phyloP scores from a whole-genome alignment of 2,888 invertebrate species.

The Seladonia tumulorum region DNA sequence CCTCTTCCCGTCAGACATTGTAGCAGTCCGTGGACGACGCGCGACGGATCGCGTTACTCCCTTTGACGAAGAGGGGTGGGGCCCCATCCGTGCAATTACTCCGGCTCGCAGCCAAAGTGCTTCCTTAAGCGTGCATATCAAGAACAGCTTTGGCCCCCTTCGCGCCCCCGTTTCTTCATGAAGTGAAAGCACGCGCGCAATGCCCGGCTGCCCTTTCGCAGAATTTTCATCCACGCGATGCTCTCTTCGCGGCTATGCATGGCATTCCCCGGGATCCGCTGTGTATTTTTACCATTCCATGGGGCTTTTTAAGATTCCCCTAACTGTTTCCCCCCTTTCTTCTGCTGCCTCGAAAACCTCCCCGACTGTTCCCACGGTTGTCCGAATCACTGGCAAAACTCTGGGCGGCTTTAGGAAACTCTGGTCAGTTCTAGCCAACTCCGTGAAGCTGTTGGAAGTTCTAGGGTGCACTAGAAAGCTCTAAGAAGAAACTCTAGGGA shows the following conservation, averaged over 20 bases:
- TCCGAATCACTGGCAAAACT: not conserved
- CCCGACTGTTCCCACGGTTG: not conserved
- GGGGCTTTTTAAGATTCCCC: not conserved
- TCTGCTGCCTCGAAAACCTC: not conserved
- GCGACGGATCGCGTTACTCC: conserved; percentile 54
- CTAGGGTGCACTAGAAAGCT: too few relatives aligned
- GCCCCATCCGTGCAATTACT: conserved; percentile 72
- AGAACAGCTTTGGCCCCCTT: conserved; percentile 43
- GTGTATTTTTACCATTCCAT: conserved; percentile 25
- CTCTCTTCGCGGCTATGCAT: conserved; percentile 35
- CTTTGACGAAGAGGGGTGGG: conserved; percentile 55
- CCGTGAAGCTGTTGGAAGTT: too few relatives aligned
- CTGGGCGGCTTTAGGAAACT: not conserved
- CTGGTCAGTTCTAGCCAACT: too few relatives aligned
- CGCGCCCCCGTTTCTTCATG: conserved; percentile 43
- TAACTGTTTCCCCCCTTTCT: conserved; percentile 19
- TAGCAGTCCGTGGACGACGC: not conserved
- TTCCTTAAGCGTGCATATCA: conserved; percentile 70
- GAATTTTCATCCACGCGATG: conserved; percentile 57
- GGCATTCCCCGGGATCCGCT: conserved; percentile 34
- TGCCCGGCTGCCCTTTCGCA: conserved; percentile 50
- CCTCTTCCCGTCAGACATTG: not conserved
- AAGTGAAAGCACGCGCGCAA: conserved; percentile 59
- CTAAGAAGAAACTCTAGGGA: not conserved
- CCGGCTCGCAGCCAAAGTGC: conserved; percentile 69